phyloP scores from a whole-genome alignment of 2,797 vertebrate genomes.

The Pantherophis alleghaniensis region DNA sequence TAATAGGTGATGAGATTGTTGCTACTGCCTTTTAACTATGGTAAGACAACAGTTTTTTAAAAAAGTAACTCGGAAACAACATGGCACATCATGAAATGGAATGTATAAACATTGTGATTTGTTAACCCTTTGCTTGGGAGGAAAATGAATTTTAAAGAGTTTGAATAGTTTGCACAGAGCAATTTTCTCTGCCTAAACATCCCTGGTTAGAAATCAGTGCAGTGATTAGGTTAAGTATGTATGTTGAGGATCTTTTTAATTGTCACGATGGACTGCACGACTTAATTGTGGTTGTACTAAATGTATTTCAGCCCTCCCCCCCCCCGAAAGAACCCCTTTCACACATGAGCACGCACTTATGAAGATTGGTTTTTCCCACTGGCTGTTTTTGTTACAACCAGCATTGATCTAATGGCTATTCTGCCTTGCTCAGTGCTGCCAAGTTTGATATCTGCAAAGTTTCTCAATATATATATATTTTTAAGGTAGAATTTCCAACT shows the following conservation, averaged over 20 bases:
- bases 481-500: slow-evolving; percentile 18
- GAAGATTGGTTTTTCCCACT: slow-evolving; percentile 39
- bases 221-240: slow-evolving; percentile 69
- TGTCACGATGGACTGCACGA: slow-evolving; percentile 67
- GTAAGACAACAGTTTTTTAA: slow-evolving; percentile 20
- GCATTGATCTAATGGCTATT: background rate
- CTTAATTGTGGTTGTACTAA: slow-evolving; percentile 64
- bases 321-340: slow-evolving; percentile 67
- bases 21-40: slow-evolving; percentile 40
- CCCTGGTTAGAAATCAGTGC: slow-evolving; percentile 67
- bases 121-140: background rate
- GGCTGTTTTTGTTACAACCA: slow-evolving; percentile 39
- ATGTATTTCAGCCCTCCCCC: slow-evolving; percentile 47
- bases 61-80: slow-evolving; percentile 7
- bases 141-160: background rate
- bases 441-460: slow-evolving; percentile 8
- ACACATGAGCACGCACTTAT: slow-evolving; percentile 39
- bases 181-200: slow-evolving; percentile 53
- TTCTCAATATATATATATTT: slow-evolving; percentile 42
- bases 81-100: background rate
- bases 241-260: slow-evolving; percentile 67
- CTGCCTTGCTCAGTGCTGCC: background rate
- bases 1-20: slow-evolving; percentile 60
- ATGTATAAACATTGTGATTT: background rate
- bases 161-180: slow-evolving; percentile 10